Conservation (phyloP, 2,113 vertebrate genomes). For the Synchiropus splendidus region DNA sequence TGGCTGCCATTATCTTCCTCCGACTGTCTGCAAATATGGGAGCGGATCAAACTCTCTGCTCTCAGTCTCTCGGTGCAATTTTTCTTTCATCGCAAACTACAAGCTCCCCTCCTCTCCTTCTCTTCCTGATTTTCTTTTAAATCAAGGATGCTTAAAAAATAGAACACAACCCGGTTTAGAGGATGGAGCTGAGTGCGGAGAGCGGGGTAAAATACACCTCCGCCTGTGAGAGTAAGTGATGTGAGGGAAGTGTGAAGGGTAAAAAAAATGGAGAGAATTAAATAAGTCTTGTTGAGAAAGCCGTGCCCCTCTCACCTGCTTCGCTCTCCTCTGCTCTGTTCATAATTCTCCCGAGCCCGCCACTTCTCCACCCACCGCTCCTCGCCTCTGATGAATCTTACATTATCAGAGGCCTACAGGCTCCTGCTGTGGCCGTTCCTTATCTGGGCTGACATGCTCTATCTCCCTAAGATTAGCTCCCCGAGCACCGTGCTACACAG, state of each 20-base stretch:
- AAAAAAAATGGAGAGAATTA: conserved; percentile 21
- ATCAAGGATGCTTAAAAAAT: conserved; percentile 40
- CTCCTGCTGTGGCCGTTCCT: conserved; percentile 53
- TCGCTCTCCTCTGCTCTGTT: conserved; percentile 38
- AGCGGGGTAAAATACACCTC: neutral
- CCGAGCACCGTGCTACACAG: conserved; percentile 29
- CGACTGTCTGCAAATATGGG: too few relatives aligned
- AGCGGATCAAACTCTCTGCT: conserved; percentile 1
- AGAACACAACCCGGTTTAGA: conserved; percentile 7
- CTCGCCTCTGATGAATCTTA: conserved; percentile 61
- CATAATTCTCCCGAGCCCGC: conserved; percentile 26
- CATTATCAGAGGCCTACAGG: conserved; percentile 63
- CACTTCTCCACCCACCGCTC: conserved; percentile 18
- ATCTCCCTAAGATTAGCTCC: conserved; percentile 64
- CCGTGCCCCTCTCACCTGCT: conserved; percentile 32
- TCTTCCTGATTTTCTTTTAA: conserved; percentile 15
- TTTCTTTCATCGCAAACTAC: conserved; percentile 11
- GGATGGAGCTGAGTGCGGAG: neutral
- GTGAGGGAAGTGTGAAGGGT: conserved; percentile 14
- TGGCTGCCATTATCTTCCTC: too few relatives aligned
- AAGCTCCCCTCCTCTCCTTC: conserved; percentile 5
- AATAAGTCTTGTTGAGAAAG: conserved; percentile 44
- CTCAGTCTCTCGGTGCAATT: conserved; percentile 4
- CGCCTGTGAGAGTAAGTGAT: conserved; percentile 9
- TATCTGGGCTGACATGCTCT: conserved; percentile 63